Evolutionary conservation across 2,888 invertebrate species (phyloP).

Genomic region (Oscheius sp.): DNA sequence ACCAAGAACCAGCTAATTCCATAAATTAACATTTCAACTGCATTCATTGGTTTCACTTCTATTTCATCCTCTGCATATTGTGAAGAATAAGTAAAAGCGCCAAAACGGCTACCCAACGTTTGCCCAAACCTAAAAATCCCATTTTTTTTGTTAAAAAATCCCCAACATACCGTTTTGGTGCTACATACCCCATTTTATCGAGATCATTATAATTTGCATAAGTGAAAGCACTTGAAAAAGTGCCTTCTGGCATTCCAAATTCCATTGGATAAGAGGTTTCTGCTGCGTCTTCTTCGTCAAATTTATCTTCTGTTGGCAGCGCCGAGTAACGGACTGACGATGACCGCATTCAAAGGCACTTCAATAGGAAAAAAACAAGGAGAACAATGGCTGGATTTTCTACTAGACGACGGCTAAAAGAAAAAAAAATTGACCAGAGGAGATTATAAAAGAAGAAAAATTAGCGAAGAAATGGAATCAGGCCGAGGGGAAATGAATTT

Average conservation of each 20-base stretch:
- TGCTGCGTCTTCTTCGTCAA: conserved; percentile 33
- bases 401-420: too few species aligned
- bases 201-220: conserved; percentile 63
- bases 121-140: conserved; percentile 34
- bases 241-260: conserved; percentile 53
- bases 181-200: conserved; percentile 61
- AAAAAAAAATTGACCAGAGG: too few species aligned
- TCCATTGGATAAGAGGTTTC: conserved; percentile 41
- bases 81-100: conserved; percentile 52
- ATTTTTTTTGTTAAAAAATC: background rate
- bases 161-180: conserved; percentile 47
- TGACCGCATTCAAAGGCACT: conserved; percentile 19
- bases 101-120: conserved; percentile 43
- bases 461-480: too few species aligned
- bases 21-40: conserved; percentile 51
- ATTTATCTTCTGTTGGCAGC: conserved; percentile 40
- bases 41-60: conserved; percentile 43
- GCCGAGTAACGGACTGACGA: conserved; percentile 44
- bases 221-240: conserved; percentile 59
- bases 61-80: conserved; percentile 45
- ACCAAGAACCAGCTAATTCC: conserved; percentile 58
- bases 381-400: too few species aligned
- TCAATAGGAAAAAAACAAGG: too few species aligned
- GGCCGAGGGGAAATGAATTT: too few species aligned
- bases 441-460: too few species aligned